phyloP scores from a whole-genome alignment of 2,888 invertebrate genomes.

The Cremastinae sp. region DNA sequence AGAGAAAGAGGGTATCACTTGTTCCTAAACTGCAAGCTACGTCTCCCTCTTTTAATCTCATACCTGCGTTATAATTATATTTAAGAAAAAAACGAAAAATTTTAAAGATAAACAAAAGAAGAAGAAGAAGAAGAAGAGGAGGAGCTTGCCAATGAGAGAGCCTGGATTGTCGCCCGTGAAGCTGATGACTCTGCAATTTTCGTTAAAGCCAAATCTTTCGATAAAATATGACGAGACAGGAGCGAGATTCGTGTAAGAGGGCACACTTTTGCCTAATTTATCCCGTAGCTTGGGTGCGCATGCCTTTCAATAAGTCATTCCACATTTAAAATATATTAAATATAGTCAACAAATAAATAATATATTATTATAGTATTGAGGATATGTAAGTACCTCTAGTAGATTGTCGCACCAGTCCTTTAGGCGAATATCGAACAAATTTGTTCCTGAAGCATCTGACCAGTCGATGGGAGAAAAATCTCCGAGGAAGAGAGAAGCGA shows the following conservation, averaged over 20 bases:
- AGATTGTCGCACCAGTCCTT: conserved; percentile 90
- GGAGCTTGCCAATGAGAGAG: conserved; percentile 86
- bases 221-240: conserved; percentile 90
- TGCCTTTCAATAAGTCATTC: conserved; percentile 81
- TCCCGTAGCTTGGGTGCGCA: conserved; percentile 88
- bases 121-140: conserved; percentile 8
- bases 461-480: conserved; percentile 94
- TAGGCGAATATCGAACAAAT: conserved; percentile 90
- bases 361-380: too few species aligned
- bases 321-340: conserved; percentile 1
- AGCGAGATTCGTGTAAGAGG: conserved; percentile 87
- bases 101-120: too few species aligned
- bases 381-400: conserved; percentile 88
- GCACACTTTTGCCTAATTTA: conserved; percentile 89
- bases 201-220: conserved; percentile 91
- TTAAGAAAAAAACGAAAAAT: too few species aligned
- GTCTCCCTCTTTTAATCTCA: conserved; percentile 90
- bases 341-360: background rate
- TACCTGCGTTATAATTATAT: too few species aligned
- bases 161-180: conserved; percentile 98
- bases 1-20: conserved; percentile 94
- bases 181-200: conserved; percentile 90
- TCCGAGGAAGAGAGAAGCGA: conserved; percentile 93
- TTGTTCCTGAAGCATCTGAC: conserved; percentile 98
- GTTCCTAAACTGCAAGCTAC: conserved; percentile 95